A percentile compares a stretch with the other conserved stretches of the same genome.
These are phyloP conservation scores for Lepidurus apus DNA, from an alignment of 1,140 invertebrate species.

Conservation along the genomic window DNA sequence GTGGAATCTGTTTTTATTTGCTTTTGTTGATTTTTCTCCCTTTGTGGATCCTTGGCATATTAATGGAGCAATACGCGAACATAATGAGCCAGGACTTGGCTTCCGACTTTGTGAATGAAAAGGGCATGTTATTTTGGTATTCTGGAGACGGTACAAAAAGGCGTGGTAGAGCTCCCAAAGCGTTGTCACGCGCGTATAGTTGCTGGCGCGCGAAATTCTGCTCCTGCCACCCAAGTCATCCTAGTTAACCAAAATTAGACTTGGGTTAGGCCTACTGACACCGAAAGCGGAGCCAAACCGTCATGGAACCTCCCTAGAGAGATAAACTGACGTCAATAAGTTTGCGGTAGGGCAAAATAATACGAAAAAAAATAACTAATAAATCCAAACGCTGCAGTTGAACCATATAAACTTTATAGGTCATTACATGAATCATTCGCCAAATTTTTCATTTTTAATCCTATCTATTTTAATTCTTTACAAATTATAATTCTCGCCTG, in stretches of 20 bases:
- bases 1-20: too few species aligned
- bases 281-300: not conserved
- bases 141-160: conserved; percentile 14
- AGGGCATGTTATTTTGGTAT: conserved; percentile 18
- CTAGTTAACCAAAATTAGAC: conserved; percentile 10
- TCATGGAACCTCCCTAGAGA: not conserved
- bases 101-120: conserved; percentile 2
- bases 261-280: conserved; percentile 4
- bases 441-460: too few species aligned
- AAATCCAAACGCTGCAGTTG: too few species aligned
- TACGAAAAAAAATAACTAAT: not conserved
- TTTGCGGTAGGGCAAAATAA: not conserved
- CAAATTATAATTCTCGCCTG: too few species aligned
- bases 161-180: not conserved
- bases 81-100: not conserved
- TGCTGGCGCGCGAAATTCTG: not conserved
- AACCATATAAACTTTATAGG: too few species aligned
- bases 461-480: too few species aligned
- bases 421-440: too few species aligned
- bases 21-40: too few species aligned
- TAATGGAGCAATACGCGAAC: too few species aligned
- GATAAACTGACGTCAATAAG: not conserved
- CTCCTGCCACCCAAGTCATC: not conserved
- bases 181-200: not conserved
- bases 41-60: too few species aligned